Conservation (phyloP, 2,113 vertebrate species). For the Tachysurus vachellii region DNA sequence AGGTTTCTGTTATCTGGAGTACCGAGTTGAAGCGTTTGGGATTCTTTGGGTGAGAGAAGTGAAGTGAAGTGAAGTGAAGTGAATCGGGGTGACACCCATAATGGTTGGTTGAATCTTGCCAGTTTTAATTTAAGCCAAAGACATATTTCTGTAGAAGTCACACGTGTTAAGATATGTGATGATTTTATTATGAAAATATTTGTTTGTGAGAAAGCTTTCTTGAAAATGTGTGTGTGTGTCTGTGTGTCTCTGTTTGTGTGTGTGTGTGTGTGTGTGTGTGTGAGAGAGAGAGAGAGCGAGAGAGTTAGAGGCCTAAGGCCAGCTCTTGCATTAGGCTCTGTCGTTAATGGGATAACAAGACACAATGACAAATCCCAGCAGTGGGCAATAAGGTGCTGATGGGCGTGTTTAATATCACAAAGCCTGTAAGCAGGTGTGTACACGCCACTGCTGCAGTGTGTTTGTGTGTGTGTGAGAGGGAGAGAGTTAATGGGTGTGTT, state of each 20-base stretch:
- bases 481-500: conserved; percentile 55
- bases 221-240: conserved; percentile 12
- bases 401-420: conserved; percentile 98
- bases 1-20: not conserved
- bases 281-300: not conserved
- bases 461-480: conserved; percentile 13
- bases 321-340: conserved; percentile 80
- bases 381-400: conserved; percentile 99
- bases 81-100: not conserved
- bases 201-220: not conserved
- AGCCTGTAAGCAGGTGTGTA: conserved; percentile 84
- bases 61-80: not conserved
- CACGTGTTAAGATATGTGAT: not conserved
- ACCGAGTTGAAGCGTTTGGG: not conserved
- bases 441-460: conserved; percentile 47
- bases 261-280: conserved; percentile 33
- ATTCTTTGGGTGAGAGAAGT: not conserved
- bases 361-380: conserved; percentile 99
- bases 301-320: conserved; percentile 76
- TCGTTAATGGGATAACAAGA: conserved; percentile 98
- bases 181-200: not conserved
- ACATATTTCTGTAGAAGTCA: not conserved
- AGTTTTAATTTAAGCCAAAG: not conserved
- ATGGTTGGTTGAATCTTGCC: not conserved
- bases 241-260: conserved; percentile 34